phyloP scores from a whole-genome alignment of 2,113 vertebrate species.

The Gadus macrocephalus region DNA sequence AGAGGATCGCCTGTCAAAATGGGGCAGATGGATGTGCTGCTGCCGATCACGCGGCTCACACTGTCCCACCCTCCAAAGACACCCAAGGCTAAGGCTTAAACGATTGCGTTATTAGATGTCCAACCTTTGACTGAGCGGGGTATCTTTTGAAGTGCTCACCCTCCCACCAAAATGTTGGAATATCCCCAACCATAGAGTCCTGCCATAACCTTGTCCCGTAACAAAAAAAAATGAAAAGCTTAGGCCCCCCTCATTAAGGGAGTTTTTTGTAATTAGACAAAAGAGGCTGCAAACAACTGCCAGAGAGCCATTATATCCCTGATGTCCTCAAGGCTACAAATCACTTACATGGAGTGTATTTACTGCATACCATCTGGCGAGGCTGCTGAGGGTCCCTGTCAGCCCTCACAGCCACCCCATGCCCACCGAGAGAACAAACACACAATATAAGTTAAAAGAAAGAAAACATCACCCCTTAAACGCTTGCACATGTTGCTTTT shows the following conservation, averaged over 20 bases:
- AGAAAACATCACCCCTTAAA: constrained; percentile 52
- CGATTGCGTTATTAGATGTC: constrained; percentile 44
- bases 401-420: constrained; percentile 49
- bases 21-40: constrained; percentile 22
- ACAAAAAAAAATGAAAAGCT: constrained; percentile 24
- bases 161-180: constrained; percentile 50
- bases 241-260: constrained; percentile 43
- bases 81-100: constrained; percentile 26
- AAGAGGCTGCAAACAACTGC: constrained; percentile 59
- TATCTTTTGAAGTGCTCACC: constrained; percentile 58
- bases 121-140: constrained; percentile 40
- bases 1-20: constrained; percentile 13
- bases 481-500: constrained; percentile 48
- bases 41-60: background rate
- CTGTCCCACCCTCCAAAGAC: background rate
- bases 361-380: constrained; percentile 59
- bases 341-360: constrained; percentile 60
- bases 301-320: constrained; percentile 53
- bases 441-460: constrained; percentile 31
- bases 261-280: constrained; percentile 62
- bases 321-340: constrained; percentile 65
- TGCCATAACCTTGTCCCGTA: constrained; percentile 39
- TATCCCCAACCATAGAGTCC: constrained; percentile 40
- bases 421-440: constrained; percentile 47
- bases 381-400: constrained; percentile 58